Conservation (phyloP, 2,113 vertebrate genomes). For the Ailurus styani region DNA sequence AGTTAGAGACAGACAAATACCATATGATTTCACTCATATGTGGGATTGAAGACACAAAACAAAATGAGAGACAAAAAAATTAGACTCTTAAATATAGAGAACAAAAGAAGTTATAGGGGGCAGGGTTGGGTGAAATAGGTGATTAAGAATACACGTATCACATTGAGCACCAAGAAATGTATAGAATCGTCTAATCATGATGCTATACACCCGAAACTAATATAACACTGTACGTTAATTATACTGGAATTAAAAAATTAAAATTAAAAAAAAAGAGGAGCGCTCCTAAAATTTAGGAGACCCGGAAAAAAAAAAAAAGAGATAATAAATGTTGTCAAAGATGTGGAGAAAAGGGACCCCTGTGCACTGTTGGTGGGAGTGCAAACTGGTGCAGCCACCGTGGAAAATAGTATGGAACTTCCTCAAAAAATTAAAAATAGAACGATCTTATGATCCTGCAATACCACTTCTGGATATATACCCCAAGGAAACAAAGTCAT, state of each 20-base stretch:
- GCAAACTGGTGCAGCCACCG: background rate
- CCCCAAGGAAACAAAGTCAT: background rate
- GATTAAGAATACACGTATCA: background rate
- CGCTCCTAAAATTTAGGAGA: background rate
- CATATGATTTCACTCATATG: background rate
- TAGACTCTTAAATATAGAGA: background rate
- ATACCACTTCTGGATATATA: background rate
- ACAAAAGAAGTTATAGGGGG: background rate
- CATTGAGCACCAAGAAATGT: background rate
- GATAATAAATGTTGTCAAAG: background rate
- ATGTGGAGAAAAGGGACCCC: background rate
- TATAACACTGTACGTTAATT: background rate
- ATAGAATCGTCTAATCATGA: background rate
- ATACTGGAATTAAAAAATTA: background rate
- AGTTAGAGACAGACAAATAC: background rate
- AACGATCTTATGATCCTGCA: background rate
- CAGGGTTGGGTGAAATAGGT: background rate
- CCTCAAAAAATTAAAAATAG: background rate
- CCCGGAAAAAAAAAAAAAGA: background rate
- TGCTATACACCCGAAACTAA: background rate
- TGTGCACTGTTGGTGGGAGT: accelerated
- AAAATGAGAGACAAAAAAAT: background rate
- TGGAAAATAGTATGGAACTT: background rate
- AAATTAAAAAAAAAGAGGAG: background rate
- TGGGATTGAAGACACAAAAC: background rate